Evolutionary conservation across 2,797 vertebrate species (phyloP).

Genomic region (Acridotheres tristis): DNA sequence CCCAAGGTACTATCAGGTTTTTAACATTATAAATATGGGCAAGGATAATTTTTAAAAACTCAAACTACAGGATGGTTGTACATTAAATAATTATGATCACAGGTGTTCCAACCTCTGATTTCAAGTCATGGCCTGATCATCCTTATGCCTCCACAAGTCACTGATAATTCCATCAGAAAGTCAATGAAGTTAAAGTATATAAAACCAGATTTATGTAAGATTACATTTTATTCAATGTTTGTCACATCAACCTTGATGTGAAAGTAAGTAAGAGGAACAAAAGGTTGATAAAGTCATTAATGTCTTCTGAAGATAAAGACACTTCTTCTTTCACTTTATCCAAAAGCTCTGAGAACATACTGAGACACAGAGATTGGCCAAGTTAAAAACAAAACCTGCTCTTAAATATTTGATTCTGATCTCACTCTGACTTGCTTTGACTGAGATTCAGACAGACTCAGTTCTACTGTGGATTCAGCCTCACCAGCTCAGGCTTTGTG

Average conservation of each 20-base stretch:
- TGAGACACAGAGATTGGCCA: not conserved
- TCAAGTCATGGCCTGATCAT: not conserved
- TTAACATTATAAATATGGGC: not conserved
- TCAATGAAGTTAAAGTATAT: not conserved
- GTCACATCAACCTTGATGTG: not conserved
- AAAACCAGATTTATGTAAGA: not conserved
- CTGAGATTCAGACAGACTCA: not conserved
- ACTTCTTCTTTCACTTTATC: not conserved
- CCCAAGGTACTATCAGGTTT: not conserved
- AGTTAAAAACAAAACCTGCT: not conserved
- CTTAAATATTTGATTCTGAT: not conserved
- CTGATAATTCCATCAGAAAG: not conserved
- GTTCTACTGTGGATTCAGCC: not conserved
- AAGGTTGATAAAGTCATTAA: not conserved
- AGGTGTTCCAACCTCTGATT: not conserved
- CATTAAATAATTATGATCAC: conserved; percentile 11
- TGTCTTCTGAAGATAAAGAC: not conserved
- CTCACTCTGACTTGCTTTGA: not conserved
- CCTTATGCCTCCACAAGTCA: not conserved
- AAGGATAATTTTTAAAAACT: not conserved
- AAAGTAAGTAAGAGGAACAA: not conserved
- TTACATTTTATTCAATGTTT: not conserved
- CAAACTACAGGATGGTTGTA: not conserved
- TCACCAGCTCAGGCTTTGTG: not conserved
- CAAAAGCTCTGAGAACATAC: not conserved